Conservation (phyloP, 2,113 vertebrate genomes). For the Sebastes fasciatus region DNA sequence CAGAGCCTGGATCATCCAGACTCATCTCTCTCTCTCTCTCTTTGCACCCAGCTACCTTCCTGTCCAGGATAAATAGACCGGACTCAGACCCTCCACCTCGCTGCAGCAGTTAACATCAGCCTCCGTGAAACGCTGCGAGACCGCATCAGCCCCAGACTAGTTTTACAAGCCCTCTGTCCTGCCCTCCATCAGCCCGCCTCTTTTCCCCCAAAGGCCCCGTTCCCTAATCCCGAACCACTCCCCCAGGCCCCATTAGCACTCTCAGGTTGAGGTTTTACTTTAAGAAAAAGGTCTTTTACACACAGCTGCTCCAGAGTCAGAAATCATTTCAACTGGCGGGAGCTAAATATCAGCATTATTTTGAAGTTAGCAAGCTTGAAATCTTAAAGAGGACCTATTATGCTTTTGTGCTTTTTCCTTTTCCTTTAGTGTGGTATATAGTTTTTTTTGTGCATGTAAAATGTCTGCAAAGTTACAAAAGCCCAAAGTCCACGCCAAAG, state of each 20-base stretch:
- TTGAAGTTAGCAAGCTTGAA: constrained; percentile 21
- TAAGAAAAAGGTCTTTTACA: constrained; percentile 42
- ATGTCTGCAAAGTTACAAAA: too few species aligned
- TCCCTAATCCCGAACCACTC: constrained; percentile 47
- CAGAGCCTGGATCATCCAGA: constrained; percentile 37
- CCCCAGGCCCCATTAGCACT: constrained; percentile 55
- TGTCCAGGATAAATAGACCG: constrained; percentile 70
- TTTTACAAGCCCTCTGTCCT: constrained; percentile 71
- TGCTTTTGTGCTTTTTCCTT: too few species aligned
- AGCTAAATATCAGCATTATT: constrained; percentile 30
- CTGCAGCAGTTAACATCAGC: constrained; percentile 73
- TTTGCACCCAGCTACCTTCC: constrained; percentile 28
- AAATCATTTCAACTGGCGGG: constrained; percentile 18
- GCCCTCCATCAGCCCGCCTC: constrained; percentile 42
- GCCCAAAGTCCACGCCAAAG: too few species aligned
- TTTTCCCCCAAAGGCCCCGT: constrained; percentile 30
- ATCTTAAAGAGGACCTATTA: background rate
- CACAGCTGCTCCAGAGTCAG: constrained; percentile 45
- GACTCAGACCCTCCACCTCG: constrained; percentile 72
- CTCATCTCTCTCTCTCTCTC: constrained; percentile 18
- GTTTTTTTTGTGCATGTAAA: too few species aligned
- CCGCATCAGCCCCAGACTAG: constrained; percentile 54
- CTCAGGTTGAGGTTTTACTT: constrained; percentile 54
- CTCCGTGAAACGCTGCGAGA: constrained; percentile 66
- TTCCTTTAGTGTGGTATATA: too few species aligned